Conservation (phyloP, 30 jellyfish, hydroid and myxozoan genomes). For the Rhopilema esculentum region DNA sequence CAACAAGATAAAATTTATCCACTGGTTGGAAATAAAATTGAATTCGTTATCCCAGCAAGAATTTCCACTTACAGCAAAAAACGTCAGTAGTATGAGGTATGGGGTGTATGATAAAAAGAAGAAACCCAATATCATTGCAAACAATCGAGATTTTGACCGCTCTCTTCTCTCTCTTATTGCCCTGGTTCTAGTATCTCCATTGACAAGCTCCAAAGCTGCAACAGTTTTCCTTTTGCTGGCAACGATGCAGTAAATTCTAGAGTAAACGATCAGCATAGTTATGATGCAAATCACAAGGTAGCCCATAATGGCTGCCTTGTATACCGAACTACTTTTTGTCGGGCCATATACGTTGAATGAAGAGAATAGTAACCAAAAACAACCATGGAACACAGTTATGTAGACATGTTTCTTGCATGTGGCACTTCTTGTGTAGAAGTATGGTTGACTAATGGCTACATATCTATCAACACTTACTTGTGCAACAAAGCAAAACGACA, state of each 20-base stretch:
- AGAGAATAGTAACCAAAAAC: neutral
- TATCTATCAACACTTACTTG: slow-evolving; percentile 41
- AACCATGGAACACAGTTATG: neutral
- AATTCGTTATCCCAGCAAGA: too few species aligned
- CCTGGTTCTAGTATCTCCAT: too few species aligned
- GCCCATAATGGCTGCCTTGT: neutral
- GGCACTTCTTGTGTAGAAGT: slow-evolving; percentile 20
- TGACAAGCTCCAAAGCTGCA: too few species aligned
- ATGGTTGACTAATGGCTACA: slow-evolving; percentile 66
- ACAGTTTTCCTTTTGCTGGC: too few species aligned
- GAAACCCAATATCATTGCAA: too few species aligned
- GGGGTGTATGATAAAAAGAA: too few species aligned
- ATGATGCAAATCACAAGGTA: neutral
- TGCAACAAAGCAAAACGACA: slow-evolving; percentile 39
- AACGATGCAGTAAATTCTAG: too few species aligned
- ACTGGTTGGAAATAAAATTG: too few species aligned
- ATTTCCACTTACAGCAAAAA: too few species aligned
- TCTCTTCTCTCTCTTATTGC: neutral
- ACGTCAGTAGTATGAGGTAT: too few species aligned
- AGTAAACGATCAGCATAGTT: neutral
- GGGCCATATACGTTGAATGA: neutral
- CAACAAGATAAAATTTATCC: too few species aligned
- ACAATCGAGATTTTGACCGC: neutral
- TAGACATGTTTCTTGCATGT: slow-evolving; percentile 18
- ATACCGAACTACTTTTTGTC: neutral